Evolutionary conservation across 2,797 vertebrate genomes (phyloP), one percentile per base, ranked within the genome.

Genomic region (Adelosebastes latens): DNA sequence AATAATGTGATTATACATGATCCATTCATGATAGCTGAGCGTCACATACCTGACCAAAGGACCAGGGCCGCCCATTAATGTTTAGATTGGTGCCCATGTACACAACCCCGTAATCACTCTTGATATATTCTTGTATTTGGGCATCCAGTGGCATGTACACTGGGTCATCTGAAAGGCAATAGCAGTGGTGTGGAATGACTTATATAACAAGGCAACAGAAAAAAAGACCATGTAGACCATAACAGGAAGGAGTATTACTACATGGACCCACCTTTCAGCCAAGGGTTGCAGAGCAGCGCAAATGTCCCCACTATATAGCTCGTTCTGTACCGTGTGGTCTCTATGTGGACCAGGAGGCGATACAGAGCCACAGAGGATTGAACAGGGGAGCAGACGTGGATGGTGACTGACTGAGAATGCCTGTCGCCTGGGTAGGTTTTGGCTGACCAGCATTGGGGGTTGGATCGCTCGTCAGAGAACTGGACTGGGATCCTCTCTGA

Each of bases 251-350:
- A 13, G 5, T 2, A 2, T 12, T 1, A 27, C 4, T 8, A 31
- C 32, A 46, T 16, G 20, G 60, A 77, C 81, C 31, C 53, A 93
- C 94, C 79, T 80, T 84, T 84, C 24, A 90, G 77, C 94, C 94
- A 94, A 16, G 94, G 94, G 81, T 94, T 94, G 89, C 76, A 94
- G 34, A 94, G 91, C 65, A 95, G 75, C 55, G 93, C 88, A 76
- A 95, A 93, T 0, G 12, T 59, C 13, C 93, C 94, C 20, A 80
- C 32, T 3, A 1, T 0, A n/a, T 80, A 92, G 63, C 46, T 89
- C 11, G 8, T 53, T 24, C 25, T 68, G 36, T 4, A 2, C 22
- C 1, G 1, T 0, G 0, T 3, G 14, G 67, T 72, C 74, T 84
- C 39, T 4, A 91, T 78, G 78, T 92, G 79, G 62, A 94, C 11